These are phyloP conservation scores for Loriculus beryllinus DNA, from an alignment of 2,797 vertebrate genomes.

Conservation along the genomic window DNA sequence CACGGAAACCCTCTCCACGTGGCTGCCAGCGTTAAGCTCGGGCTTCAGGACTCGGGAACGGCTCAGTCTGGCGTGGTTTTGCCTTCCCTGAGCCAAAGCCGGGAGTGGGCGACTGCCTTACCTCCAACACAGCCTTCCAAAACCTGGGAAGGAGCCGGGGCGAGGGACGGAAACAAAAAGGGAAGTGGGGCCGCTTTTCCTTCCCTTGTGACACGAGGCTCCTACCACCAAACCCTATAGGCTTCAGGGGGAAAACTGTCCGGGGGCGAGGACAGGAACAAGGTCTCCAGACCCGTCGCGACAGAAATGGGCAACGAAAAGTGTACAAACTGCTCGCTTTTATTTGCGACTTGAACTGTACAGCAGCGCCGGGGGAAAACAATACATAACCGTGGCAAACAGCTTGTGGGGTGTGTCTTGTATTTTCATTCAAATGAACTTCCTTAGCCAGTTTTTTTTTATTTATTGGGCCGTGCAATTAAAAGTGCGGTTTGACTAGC, in stretches of 20 bases:
- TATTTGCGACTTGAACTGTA: background rate
- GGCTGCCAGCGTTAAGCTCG: background rate
- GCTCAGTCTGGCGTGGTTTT: fast-evolving
- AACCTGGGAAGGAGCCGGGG: background rate
- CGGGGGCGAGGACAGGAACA: fast-evolving
- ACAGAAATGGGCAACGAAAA: background rate
- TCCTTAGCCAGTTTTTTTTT: background rate
- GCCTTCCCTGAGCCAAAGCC: fast-evolving
- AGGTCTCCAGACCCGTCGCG: background rate
- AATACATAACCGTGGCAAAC: background rate
- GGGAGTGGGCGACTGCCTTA: background rate
- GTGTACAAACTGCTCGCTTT: background rate
- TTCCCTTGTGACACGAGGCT: background rate
- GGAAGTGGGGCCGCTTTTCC: background rate
- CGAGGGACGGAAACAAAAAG: background rate
- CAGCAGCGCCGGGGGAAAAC: background rate
- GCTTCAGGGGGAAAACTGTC: fast-evolving
- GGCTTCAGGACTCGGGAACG: fast-evolving
- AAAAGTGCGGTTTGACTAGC: conserved; percentile 6
- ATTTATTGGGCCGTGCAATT: conserved; percentile 23
- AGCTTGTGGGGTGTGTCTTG: conserved; percentile 20
- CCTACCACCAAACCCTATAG: fast-evolving
- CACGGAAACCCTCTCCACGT: background rate
- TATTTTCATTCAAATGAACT: conserved; percentile 52
- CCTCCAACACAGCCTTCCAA: fast-evolving